phyloP scores from a whole-genome alignment of 2,797 vertebrate genomes.

The Rhabdomys pumilio region DNA sequence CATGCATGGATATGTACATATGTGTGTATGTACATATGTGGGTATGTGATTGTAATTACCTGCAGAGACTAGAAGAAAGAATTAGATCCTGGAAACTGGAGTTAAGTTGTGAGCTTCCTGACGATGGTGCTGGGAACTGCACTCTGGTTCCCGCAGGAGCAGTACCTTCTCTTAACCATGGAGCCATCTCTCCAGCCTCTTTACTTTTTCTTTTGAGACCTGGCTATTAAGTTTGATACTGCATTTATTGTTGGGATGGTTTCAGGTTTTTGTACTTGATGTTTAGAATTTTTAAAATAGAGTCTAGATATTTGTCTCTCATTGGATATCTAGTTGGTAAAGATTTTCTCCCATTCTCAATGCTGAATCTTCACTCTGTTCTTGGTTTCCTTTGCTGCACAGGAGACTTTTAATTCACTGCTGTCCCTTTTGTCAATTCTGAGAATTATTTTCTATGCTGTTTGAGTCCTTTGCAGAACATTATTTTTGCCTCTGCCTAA shows the following conservation, averaged over 20 bases:
- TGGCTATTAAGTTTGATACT: background rate
- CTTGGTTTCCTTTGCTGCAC: background rate
- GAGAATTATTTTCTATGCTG: background rate
- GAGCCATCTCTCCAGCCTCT: background rate
- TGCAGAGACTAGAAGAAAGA: background rate
- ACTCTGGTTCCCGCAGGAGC: background rate
- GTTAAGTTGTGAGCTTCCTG: background rate
- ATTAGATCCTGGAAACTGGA: background rate
- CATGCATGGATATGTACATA: accelerated
- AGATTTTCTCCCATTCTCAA: background rate
- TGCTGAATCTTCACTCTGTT: background rate
- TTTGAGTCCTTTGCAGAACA: background rate
- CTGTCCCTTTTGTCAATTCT: background rate
- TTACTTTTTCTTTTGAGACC: background rate
- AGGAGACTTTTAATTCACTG: background rate
- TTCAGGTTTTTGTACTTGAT: background rate
- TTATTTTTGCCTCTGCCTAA: background rate
- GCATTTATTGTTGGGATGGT: background rate
- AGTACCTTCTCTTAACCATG: background rate
- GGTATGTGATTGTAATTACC: background rate
- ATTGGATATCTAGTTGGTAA: background rate
- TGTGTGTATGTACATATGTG: background rate
- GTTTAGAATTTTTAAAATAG: background rate
- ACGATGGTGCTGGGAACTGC: background rate
- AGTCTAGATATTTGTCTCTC: background rate